Evolutionary conservation across 1,140 invertebrate genomes (phyloP), one percentile per base, ranked within the genome.

Genomic region (Trichogramma pretiosum): DNA sequence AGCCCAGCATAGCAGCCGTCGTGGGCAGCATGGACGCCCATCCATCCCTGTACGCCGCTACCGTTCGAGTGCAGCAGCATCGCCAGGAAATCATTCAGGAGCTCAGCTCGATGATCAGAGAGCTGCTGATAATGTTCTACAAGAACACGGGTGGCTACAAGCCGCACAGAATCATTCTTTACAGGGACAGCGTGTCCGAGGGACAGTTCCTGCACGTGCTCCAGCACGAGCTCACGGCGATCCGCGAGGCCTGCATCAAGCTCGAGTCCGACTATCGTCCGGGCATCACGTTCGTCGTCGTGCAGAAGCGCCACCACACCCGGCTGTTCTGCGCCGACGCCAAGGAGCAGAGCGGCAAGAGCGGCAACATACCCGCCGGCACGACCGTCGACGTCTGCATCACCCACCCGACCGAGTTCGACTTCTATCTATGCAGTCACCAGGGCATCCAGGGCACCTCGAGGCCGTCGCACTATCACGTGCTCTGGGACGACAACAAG

Each of bases 11-110:
- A 67, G 94, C 95, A 32, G 94, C 94, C 40, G 93, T 98, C 37
- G 97, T 99, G 2, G 97, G 93, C 38, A 97, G 93, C 37, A 99
- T 99, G 94, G 97, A 99, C 77, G 97, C 94, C 47, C 97, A 99
- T 80, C 97, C 97, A 7, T 96, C 91, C 50, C 81, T 97, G 16
- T 99, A 99, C 73, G 93, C 97, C 26, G 96, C 96, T 41, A 98
- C 96, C 10, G 97, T 99, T 24, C 80, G 97, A 40, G 95, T 99
- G 32, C 97, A 99, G 69, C 92, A 97, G 62, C 96, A 99, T 68
- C 78, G 95, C 50, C 92, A 96, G 71, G 97, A 99, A 73, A 95
- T 98, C 55, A 99, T 99, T 50, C 92, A 96, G 66, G 97, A 99
- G 73, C 78, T 99, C 53, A 92, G 92, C 63, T 92, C 89, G 53